phyloP scores from a whole-genome alignment of 2,888 invertebrate genomes.

The Drosophila greeni region DNA sequence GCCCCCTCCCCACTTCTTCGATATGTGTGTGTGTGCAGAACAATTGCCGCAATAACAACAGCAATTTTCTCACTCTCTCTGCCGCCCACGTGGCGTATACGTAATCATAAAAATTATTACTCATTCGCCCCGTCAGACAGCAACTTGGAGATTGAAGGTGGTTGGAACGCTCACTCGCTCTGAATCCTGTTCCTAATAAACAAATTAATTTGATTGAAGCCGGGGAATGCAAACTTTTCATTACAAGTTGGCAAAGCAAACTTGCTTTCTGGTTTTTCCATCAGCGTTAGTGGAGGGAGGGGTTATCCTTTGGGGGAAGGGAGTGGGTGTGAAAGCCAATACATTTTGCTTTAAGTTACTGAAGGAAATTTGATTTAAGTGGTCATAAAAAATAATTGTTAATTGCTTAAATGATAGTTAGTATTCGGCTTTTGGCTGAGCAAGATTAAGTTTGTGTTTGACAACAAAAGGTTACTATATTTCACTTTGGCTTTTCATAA shows the following conservation, averaged over 20 bases:
- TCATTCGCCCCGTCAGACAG: constrained; percentile 46
- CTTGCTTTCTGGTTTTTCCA: constrained; percentile 1
- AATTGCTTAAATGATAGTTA: background rate
- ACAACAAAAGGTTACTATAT: background rate
- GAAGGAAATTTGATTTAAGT: background rate
- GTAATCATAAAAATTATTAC: constrained; percentile 67
- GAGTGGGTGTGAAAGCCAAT: background rate
- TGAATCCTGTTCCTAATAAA: constrained; percentile 47
- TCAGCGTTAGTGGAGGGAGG: background rate
- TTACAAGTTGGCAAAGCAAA: constrained; percentile 27
- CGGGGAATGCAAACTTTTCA: constrained; percentile 27
- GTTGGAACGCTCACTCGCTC: no score
- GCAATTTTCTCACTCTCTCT: constrained; percentile 55
- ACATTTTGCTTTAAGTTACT: background rate
- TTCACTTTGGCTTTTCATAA: background rate
- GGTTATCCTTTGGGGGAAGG: background rate
- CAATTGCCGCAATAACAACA: constrained; percentile 51
- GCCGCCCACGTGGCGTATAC: constrained; percentile 51
- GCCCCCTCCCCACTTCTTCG: background rate
- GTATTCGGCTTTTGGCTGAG: no score
- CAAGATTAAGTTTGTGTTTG: background rate
- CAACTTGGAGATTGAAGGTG: no score
- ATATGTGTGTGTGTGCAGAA: constrained; percentile 26
- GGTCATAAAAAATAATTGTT: background rate
- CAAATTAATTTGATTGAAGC: constrained; percentile 67